Percentiles rank a stretch among this genome's conserved stretches.
These are phyloP conservation scores for Morpho helenor DNA, from an alignment of 2,888 invertebrate species.

Conservation along the genomic window DNA sequence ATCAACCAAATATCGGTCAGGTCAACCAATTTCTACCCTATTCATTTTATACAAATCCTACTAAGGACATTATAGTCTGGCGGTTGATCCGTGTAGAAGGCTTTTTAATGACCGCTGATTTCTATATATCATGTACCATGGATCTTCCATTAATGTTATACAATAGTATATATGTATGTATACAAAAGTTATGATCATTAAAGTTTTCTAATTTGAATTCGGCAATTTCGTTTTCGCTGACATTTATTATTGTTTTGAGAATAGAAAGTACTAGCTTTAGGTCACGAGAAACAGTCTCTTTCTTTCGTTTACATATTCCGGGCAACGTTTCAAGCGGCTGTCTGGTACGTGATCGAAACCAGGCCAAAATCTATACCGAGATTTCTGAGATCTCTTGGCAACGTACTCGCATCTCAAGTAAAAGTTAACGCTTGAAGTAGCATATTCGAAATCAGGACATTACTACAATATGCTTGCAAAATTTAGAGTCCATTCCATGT, in stretches of 20 bases:
- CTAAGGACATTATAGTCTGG: too few relatives aligned
- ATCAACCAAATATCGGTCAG: too few relatives aligned
- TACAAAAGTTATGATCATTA: conserved; percentile 1
- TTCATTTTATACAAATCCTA: too few relatives aligned
- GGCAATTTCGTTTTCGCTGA: conserved; percentile 3
- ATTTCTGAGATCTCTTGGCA: conserved; percentile 30
- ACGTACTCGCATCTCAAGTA: conserved; percentile 1
- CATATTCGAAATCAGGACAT: neutral
- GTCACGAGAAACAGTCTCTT: conserved; percentile 39
- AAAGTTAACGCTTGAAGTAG: neutral
- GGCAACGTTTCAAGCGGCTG: conserved; percentile 8
- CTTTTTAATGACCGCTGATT: conserved; percentile 15
- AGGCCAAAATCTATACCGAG: conserved; percentile 44
- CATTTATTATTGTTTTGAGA: conserved; percentile 1
- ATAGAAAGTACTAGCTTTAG: conserved; percentile 50
- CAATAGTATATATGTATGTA: conserved; percentile 8
- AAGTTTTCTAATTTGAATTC: too few relatives aligned
- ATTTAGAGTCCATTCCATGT: too few relatives aligned
- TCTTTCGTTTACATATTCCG: conserved; percentile 23
- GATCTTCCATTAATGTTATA: conserved; percentile 8
- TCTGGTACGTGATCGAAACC: conserved; percentile 50
- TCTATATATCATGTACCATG: conserved; percentile 13
- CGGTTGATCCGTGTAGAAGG: too few relatives aligned
- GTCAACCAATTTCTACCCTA: too few relatives aligned
- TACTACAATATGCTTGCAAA: too few relatives aligned